A percentile compares a stretch with the other conserved stretches of the same genome.
These are phyloP conservation scores for Epinephelus coioides DNA, from an alignment of 2,797 vertebrate genomes.

Conservation along the genomic window DNA sequence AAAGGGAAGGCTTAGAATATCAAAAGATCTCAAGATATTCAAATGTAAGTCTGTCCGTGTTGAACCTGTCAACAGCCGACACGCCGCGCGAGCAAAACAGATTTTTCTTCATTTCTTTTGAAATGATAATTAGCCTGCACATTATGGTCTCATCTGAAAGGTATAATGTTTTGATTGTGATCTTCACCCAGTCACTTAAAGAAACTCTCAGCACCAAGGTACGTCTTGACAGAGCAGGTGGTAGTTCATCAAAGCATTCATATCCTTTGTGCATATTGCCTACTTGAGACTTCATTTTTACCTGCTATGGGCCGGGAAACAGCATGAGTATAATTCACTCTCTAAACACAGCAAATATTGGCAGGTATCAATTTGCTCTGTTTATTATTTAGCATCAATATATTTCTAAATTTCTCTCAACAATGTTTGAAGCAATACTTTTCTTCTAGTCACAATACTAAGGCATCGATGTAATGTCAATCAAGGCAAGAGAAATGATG, in stretches of 20 bases:
- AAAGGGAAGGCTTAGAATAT: not conserved
- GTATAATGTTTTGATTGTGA: not conserved
- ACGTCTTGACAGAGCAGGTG: not conserved
- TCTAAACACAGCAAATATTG: too few species aligned
- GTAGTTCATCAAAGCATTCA: too few species aligned
- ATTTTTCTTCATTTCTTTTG: not conserved
- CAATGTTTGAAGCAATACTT: too few species aligned
- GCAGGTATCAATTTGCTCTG: too few species aligned
- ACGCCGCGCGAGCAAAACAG: not conserved
- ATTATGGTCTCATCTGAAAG: not conserved
- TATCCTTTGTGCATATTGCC: not conserved
- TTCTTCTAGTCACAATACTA: too few species aligned
- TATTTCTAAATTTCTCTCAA: too few species aligned
- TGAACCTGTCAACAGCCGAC: not conserved
- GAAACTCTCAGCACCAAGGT: not conserved
- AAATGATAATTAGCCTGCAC: not conserved
- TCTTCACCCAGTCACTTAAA: not conserved
- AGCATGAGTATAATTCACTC: too few species aligned
- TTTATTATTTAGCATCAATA: too few species aligned
- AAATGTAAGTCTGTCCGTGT: not conserved
- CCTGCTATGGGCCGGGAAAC: not conserved
- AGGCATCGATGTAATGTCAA: too few species aligned
- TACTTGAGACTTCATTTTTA: not conserved
- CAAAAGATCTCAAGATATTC: not conserved
- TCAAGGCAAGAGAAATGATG: too few species aligned